These are phyloP conservation scores for Leucosticte australis DNA, from an alignment of 2,113 vertebrate species.

Conservation along the genomic window DNA sequence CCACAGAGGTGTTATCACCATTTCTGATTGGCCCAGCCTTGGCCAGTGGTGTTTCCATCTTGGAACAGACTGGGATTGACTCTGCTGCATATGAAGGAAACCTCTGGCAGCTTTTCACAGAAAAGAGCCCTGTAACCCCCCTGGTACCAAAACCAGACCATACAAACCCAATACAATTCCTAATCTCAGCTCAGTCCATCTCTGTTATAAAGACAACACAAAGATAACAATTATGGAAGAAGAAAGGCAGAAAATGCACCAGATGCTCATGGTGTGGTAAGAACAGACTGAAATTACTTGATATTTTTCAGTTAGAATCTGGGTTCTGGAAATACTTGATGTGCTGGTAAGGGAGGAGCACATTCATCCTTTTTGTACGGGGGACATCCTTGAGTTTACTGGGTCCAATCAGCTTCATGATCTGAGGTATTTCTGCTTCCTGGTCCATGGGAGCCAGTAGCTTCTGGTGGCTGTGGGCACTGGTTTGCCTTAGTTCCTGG, in stretches of 20 bases:
- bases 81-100: background rate
- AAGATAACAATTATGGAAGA: background rate
- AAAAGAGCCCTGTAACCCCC: rapidly evolving
- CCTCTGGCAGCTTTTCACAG: background rate
- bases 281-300: background rate
- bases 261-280: background rate
- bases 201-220: background rate
- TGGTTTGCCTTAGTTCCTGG: background rate
- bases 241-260: background rate
- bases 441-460: background rate
- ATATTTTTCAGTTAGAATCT: background rate
- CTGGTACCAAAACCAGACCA: background rate
- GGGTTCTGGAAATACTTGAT: background rate
- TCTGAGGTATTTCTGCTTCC: background rate
- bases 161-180: background rate
- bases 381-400: background rate
- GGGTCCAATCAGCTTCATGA: background rate
- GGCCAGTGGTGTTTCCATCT: rapidly evolving
- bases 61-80: background rate
- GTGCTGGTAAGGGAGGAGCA: background rate
- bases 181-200: background rate
- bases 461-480: rapidly evolving
- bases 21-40: background rate
- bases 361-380: background rate
- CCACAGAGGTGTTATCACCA: background rate